Conservation (phyloP, 1,140 invertebrate genomes). For the Steinernema khuongi region DNA sequence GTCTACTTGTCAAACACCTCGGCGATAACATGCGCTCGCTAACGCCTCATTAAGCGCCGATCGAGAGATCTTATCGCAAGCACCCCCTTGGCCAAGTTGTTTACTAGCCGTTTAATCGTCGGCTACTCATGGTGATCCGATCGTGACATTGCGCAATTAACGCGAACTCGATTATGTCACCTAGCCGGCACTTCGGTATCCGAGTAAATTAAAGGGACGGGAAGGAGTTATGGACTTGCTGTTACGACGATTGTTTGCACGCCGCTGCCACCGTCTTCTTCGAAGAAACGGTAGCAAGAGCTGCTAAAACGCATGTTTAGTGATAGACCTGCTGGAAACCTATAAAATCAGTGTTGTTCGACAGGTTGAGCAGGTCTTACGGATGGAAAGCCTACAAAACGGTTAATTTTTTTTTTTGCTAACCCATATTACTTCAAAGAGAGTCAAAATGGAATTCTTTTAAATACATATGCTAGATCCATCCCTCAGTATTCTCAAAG, state of each 20-base stretch:
- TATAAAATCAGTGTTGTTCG: too few relatives aligned
- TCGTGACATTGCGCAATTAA: conserved; percentile 6
- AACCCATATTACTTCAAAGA: too few relatives aligned
- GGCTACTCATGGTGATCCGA: not conserved
- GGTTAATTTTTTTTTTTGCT: not conserved
- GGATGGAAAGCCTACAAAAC: too few relatives aligned
- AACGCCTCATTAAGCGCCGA: conserved; percentile 8
- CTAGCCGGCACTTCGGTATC: not conserved
- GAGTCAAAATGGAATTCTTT: too few relatives aligned
- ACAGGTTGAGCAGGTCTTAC: too few relatives aligned
- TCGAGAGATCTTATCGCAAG: not conserved
- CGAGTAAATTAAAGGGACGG: not conserved
- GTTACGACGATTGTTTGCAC: not conserved
- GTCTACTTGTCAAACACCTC: too few relatives aligned
- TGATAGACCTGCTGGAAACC: not conserved
- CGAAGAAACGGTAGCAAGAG: not conserved
- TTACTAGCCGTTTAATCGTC: conserved; percentile 3
- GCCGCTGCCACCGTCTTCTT: not conserved
- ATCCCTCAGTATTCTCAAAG: too few relatives aligned
- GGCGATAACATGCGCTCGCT: not conserved
- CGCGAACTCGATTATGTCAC: not conserved
- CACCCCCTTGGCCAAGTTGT: not conserved
- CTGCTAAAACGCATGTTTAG: not conserved
- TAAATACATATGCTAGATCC: too few relatives aligned
- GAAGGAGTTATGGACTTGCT: not conserved